These are phyloP conservation scores for Lasioglossum albipes DNA, from an alignment of 1,140 invertebrate genomes.

Conservation along the genomic window DNA sequence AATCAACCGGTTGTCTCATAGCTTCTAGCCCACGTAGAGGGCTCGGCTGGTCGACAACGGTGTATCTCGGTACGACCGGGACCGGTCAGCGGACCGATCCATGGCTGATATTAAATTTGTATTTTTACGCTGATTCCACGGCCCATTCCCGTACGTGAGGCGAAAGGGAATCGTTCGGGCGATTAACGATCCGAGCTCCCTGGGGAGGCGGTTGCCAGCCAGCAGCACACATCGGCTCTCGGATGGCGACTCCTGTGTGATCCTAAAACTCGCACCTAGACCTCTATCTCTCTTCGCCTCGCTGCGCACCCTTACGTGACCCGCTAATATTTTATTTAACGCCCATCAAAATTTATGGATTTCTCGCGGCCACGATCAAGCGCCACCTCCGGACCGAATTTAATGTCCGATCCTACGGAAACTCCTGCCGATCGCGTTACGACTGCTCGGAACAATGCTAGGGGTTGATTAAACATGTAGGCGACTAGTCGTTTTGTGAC, in stretches of 20 bases:
- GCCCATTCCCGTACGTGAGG: slow-evolving; percentile 78
- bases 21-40: slow-evolving; percentile 18
- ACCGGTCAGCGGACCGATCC: slow-evolving; percentile 47
- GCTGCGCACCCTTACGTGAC: slow-evolving; percentile 37
- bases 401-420: neutral
- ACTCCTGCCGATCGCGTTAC: neutral
- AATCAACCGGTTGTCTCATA: slow-evolving; percentile 8
- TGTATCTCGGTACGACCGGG: slow-evolving; percentile 18
- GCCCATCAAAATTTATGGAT: slow-evolving; percentile 79
- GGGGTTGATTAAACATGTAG: neutral
- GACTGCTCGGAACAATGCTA: neutral
- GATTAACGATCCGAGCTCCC: slow-evolving; percentile 80
- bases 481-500: neutral
- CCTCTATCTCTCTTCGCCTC: slow-evolving; percentile 18
- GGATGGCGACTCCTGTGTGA: slow-evolving; percentile 61
- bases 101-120: slow-evolving; percentile 80
- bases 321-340: slow-evolving; percentile 78
- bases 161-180: slow-evolving; percentile 78
- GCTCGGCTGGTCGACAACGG: slow-evolving; percentile 24
- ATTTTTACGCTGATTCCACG: slow-evolving; percentile 82
- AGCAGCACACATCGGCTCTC: slow-evolving; percentile 51
- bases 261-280: slow-evolving; percentile 54
- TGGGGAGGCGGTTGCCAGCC: slow-evolving; percentile 60
- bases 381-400: neutral
- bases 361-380: slow-evolving; percentile 50